Evolutionary conservation across 2,113 vertebrate species (phyloP), one percentile per base, ranked within the genome.

Genomic region (Synchiropus splendidus): DNA sequence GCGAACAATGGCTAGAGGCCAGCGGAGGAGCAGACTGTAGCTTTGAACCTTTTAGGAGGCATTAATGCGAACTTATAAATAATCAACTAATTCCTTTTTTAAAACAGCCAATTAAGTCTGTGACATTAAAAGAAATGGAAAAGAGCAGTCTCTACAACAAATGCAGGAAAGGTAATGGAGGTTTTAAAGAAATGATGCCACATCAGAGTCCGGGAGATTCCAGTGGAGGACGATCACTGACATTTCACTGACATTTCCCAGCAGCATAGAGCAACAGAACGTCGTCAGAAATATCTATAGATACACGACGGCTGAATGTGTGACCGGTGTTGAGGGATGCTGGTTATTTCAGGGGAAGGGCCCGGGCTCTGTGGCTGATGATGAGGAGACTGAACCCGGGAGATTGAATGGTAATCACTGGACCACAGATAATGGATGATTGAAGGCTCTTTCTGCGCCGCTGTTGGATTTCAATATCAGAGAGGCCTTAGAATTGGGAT

Each of bases 41-140:
- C 89, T 92, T 90, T 91, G 90, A 90, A 90, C 86, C 82, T 75
- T 76, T 66, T 83, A 86, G 88, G 79, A 79, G 62, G 51, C 72
- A 87, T 88, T 88, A 87, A 82, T 82, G 74, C 39, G 59, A 75
- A 64, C 75, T 85, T 84, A 86, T 87, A 81, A 84, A 87, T 82
- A 88, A 88, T 90, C 86, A 91, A 89, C 81, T 77, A 78, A 76
- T 67, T 74, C 81, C 38, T 79, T 64, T 79, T 80, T 67, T 42
- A 83, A 84, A 75, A 77, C 76, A 72, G 57, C 71, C 56, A 70
- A 77, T 79, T 80, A 74, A 74, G 72, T 67, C 58, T 47, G 54
- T 70, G 72, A 64, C 70, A 72, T 68, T 78, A 78, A 77, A 78
- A 63, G 64, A 36, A 45, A 42, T 40, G 15, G 42, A 58, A 57